Percentiles rank a stretch among this genome's conserved stretches.
Conservation (phyloP, 2,113 vertebrate genomes). For the Raja brachyura region DNA sequence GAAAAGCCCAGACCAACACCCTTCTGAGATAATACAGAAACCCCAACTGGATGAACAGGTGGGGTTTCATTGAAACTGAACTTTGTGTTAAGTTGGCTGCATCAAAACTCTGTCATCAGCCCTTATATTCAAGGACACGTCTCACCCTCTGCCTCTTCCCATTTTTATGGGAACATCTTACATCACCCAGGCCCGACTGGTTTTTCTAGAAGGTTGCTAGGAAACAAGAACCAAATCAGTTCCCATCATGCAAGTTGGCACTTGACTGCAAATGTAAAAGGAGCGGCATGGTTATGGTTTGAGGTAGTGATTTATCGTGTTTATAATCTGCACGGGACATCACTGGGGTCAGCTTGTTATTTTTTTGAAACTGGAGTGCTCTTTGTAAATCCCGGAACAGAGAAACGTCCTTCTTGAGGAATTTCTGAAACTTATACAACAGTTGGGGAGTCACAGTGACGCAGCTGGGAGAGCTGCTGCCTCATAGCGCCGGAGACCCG, state of each 20-base stretch:
- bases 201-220: background rate
- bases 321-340: background rate
- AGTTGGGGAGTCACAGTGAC: background rate
- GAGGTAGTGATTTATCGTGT: background rate
- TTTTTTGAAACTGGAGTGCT: background rate
- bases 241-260: constrained; percentile 25
- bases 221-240: constrained; percentile 19
- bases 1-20: background rate
- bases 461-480: no score
- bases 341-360: background rate
- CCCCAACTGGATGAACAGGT: background rate
- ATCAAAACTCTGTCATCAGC: background rate
- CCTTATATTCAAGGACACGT: background rate
- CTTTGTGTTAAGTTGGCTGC: background rate
- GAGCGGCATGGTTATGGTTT: background rate
- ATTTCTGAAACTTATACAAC: background rate
- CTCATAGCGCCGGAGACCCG: no score
- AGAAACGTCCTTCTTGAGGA: background rate
- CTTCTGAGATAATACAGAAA: background rate
- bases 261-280: background rate
- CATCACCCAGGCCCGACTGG: background rate
- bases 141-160: background rate
- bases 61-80: background rate
- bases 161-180: background rate
- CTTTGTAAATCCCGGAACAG: background rate